A percentile compares a stretch with the other conserved stretches of the same genome.
phyloP scores from a whole-genome alignment of 2,888 invertebrate species.

The Thecophora atra region DNA sequence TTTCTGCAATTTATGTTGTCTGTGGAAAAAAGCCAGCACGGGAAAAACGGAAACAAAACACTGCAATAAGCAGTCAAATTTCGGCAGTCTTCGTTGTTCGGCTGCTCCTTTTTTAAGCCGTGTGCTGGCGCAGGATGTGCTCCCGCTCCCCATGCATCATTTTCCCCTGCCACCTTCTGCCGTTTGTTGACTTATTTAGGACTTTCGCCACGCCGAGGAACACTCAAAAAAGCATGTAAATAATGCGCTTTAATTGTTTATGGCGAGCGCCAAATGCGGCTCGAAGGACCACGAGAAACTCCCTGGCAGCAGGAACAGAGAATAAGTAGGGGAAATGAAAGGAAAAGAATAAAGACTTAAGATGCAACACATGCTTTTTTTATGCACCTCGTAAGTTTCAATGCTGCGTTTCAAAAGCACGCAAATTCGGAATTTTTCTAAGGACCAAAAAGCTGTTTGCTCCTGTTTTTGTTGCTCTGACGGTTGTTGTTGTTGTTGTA shows the following conservation, averaged over 20 bases:
- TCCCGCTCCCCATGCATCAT: background rate
- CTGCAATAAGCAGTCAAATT: background rate
- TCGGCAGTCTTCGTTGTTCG: background rate
- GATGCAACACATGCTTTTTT: slow-evolving; percentile 5
- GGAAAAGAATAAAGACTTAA: background rate
- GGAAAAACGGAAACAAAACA: background rate
- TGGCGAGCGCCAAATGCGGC: slow-evolving; percentile 24
- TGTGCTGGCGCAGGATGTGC: slow-evolving; percentile 26
- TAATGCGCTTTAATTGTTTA: slow-evolving; percentile 32
- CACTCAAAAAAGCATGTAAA: background rate
- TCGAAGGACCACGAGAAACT: slow-evolving; percentile 25
- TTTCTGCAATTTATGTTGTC: slow-evolving; percentile 24
- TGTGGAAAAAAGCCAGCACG: slow-evolving; percentile 6
- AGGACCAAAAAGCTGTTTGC: background rate
- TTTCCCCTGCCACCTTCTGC: background rate
- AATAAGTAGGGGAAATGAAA: background rate
- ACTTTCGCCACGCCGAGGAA: background rate
- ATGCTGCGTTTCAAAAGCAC: background rate
- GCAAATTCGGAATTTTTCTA: background rate
- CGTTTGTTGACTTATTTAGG: background rate
- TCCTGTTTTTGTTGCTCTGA: background rate
- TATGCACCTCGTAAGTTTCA: background rate
- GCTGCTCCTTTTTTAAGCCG: slow-evolving; percentile 31
- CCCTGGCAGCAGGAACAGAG: background rate
- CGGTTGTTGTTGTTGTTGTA: background rate